A percentile compares a stretch with the other conserved stretches of the same genome.
phyloP scores from a whole-genome alignment of 1,140 invertebrate species.

The Drosophila lacertosa region DNA sequence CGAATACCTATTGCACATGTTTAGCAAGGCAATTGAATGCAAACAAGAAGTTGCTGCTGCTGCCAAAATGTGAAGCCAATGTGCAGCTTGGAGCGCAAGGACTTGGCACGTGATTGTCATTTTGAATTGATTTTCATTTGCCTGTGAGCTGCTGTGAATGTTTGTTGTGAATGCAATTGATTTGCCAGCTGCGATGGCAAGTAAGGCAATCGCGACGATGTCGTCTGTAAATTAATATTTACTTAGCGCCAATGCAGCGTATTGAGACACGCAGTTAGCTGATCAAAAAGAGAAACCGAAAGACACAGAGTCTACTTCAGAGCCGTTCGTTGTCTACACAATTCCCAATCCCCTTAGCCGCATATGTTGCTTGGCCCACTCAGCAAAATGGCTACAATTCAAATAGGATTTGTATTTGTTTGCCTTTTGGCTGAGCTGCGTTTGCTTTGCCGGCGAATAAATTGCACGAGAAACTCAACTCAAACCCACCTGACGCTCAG shows the following conservation, averaged over 20 bases:
- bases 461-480: slow-evolving; percentile 38
- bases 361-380: background rate
- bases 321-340: slow-evolving; percentile 18
- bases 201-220: slow-evolving; percentile 25
- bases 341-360: background rate
- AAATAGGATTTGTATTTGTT: slow-evolving; percentile 55
- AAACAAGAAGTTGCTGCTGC: slow-evolving; percentile 2
- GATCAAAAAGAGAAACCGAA: background rate
- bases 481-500: slow-evolving; percentile 20
- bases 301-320: slow-evolving; percentile 10
- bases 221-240: slow-evolving; percentile 46
- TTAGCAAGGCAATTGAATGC: slow-evolving; percentile 42
- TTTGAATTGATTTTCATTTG: slow-evolving; percentile 41
- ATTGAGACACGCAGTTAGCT: slow-evolving; percentile 41
- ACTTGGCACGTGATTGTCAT: slow-evolving; percentile 44
- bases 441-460: slow-evolving; percentile 37
- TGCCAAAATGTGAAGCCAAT: slow-evolving; percentile 3
- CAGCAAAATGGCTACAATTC: slow-evolving; percentile 43
- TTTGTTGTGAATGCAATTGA: slow-evolving; percentile 44
- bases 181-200: slow-evolving; percentile 31
- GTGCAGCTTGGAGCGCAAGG: slow-evolving; percentile 13
- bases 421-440: slow-evolving; percentile 48
- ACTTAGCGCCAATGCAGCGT: slow-evolving; percentile 35
- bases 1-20: slow-evolving; percentile 35
- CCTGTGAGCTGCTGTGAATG: slow-evolving; percentile 12